A percentile compares a stretch with the other conserved stretches of the same genome.
Conservation (phyloP, 2,113 vertebrate genomes). For the Ptyas mucosa region DNA sequence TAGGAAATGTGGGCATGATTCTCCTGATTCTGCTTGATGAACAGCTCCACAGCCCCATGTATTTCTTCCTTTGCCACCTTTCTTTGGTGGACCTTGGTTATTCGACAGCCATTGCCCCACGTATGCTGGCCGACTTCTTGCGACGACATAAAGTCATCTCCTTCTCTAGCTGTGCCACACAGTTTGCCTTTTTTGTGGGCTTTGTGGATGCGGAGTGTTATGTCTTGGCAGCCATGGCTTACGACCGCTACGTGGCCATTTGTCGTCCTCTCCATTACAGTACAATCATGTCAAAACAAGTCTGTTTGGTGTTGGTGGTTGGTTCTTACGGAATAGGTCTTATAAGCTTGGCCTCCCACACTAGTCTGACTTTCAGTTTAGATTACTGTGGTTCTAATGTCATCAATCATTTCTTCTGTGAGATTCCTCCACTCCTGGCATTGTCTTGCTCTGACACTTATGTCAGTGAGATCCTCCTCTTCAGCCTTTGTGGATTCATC, state of each 20-base stretch:
- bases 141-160: constrained; percentile 49
- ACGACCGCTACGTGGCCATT: constrained; percentile 68
- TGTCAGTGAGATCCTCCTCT: constrained; percentile 56
- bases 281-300: constrained; percentile 55
- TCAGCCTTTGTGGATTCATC: constrained; percentile 49
- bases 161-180: constrained; percentile 52
- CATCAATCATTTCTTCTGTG: constrained; percentile 68
- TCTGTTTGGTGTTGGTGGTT: constrained; percentile 35
- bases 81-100: constrained; percentile 64
- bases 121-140: constrained; percentile 61
- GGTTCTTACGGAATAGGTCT: constrained; percentile 50
- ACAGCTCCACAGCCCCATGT: constrained; percentile 65
- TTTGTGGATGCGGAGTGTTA: constrained; percentile 65
- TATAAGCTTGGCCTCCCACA: constrained; percentile 25
- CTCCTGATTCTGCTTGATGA: constrained; percentile 38
- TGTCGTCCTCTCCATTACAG: constrained; percentile 67
- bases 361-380: constrained; percentile 53
- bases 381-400: constrained; percentile 55
- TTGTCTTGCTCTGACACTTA: constrained; percentile 60
- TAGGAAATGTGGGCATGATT: constrained; percentile 58
- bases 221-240: constrained; percentile 67
- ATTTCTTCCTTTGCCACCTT: constrained; percentile 64
- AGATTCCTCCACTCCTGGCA: constrained; percentile 63
- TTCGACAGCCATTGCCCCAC: constrained; percentile 65
- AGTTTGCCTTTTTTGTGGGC: constrained; percentile 60